Conservation (phyloP, 2,888 invertebrate species). For the Escarpia spicata region DNA sequence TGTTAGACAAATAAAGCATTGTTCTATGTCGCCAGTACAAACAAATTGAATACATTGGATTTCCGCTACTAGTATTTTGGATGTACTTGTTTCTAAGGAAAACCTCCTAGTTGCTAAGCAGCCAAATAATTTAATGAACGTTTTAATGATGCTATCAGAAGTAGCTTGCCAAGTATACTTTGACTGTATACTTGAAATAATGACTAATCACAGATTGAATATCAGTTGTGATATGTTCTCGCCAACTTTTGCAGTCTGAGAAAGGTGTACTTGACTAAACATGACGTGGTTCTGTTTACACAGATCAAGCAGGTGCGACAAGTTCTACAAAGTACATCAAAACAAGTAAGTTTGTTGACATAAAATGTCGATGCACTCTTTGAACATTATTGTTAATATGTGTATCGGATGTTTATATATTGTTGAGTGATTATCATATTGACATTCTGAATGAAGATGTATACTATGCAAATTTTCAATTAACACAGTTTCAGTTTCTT, state of each 20-base stretch:
- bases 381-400: background rate
- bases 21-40: too few species aligned
- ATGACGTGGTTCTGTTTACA: background rate
- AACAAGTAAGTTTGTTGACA: background rate
- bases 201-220: too few species aligned
- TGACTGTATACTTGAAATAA: background rate
- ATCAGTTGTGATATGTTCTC: background rate
- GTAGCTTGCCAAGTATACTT: background rate
- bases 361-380: background rate
- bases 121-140: too few species aligned
- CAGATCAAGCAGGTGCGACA: background rate
- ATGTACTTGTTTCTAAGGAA: too few species aligned
- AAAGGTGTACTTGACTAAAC: background rate
- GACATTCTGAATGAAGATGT: background rate
- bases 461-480: background rate
- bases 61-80: too few species aligned
- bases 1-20: too few species aligned
- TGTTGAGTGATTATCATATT: background rate
- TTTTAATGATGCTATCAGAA: background rate
- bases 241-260: background rate
- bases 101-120: too few species aligned
- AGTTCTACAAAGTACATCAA: constrained; percentile 1
- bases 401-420: background rate
- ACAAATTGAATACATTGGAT: too few species aligned
- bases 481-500: too few species aligned